Evolutionary conservation across 2,113 vertebrate genomes (phyloP).

Genomic region (Pachypanchax playfairii): DNA sequence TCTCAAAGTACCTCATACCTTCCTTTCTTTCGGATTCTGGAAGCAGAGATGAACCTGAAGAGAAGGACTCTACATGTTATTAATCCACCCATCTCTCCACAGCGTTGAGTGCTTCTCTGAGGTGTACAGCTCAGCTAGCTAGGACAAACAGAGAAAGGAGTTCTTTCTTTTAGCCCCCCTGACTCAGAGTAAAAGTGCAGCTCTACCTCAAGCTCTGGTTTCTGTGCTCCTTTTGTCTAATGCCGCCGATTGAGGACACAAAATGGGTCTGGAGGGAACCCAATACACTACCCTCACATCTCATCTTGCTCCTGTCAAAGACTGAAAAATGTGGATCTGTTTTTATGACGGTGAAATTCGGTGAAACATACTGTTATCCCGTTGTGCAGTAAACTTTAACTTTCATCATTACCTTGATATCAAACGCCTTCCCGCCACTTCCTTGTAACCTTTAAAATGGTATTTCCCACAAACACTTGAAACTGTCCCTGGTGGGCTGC

Average conservation of each 20-base stretch:
- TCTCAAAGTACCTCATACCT: conserved; percentile 47
- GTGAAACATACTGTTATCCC: background rate
- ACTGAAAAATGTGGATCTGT: conserved; percentile 8
- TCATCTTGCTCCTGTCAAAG: conserved; percentile 52
- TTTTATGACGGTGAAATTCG: too few species aligned
- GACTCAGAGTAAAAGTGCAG: conserved; percentile 61
- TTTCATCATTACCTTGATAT: conserved; percentile 8
- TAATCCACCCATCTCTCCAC: conserved; percentile 67
- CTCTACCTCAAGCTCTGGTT: conserved; percentile 71
- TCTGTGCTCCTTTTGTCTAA: conserved; percentile 77
- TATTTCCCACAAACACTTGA: conserved; percentile 57
- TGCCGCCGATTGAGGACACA: conserved; percentile 65
- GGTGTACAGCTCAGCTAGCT: conserved; percentile 69
- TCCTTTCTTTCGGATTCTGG: conserved; percentile 28
- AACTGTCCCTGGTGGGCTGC: conserved; percentile 58
- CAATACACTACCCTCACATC: conserved; percentile 69
- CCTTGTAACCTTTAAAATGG: conserved; percentile 51
- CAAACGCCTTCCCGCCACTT: conserved; percentile 5
- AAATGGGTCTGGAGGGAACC: conserved; percentile 79
- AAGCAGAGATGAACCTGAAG: conserved; percentile 37
- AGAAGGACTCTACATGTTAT: conserved; percentile 54
- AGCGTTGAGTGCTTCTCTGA: conserved; percentile 71
- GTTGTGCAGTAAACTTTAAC: background rate
- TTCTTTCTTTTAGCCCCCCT: conserved; percentile 69
- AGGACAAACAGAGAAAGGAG: conserved; percentile 66